phyloP scores from a whole-genome alignment of 2,797 vertebrate species.

The Paramormyrops hopkinsi region DNA sequence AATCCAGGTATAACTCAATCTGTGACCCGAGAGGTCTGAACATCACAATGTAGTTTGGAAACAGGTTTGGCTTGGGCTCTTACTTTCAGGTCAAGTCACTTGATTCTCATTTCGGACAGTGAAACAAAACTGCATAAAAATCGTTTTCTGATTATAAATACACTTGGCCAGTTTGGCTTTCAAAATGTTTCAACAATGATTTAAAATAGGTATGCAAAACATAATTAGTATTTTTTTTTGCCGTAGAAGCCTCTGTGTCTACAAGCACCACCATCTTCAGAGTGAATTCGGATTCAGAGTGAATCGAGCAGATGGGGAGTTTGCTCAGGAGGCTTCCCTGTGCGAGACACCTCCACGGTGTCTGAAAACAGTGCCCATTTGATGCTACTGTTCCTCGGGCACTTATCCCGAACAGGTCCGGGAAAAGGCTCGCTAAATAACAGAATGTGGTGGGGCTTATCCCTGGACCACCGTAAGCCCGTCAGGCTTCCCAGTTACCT shows the following conservation, averaged over 20 bases:
- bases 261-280: not conserved
- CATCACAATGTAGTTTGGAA: not conserved
- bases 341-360: not conserved
- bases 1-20: not conserved
- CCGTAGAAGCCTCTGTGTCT: not conserved
- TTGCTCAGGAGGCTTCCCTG: not conserved
- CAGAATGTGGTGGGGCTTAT: not conserved
- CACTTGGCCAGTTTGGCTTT: not conserved
- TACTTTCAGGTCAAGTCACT: not conserved
- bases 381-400: not conserved
- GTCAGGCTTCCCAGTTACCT: not conserved
- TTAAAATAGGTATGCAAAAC: not conserved
- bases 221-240: not conserved
- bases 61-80: not conserved
- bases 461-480: not conserved
- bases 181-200: not conserved
- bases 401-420: not conserved
- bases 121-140: not conserved
- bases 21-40: not conserved
- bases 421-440: not conserved
- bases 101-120: not conserved
- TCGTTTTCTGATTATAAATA: not conserved
- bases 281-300: not conserved
- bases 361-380: not conserved
- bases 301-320: not conserved